Base-by-base conservation (phyloP, 2,113 vertebrate genomes). In the Etheostoma cragini region DNA sequence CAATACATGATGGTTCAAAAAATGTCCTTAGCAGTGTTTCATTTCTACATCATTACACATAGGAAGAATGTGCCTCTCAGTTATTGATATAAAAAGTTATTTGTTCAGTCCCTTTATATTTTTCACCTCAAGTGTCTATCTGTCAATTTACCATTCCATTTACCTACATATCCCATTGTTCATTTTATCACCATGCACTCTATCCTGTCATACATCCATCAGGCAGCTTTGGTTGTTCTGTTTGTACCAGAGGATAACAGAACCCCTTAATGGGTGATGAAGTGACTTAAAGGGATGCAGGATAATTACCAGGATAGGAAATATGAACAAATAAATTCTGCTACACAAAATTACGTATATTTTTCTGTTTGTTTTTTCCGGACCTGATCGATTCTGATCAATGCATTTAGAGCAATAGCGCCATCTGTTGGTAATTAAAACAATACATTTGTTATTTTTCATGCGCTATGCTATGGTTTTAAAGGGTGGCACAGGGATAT, bases 201-300 rank as follows among this genome's bases (percentile, higher is more conserved):
- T 15, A 72, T 70, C 19, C 33, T 22, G 68, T 72, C 67, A 78
- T 74, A 49, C 65, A 50, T 81, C 33, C 63, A 77, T 66, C 73
- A 71, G 63, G 72, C 82, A 72, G 76, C 75, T 80, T 82, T 69
- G 16, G 56, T 58, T 8, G 8, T 60, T 84, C 17, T 79, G 73
- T 85, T 76, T 83, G 85, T 60, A 72, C 60, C 62, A 66, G 52
- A 66, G 74, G 86, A 84, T 89, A 94, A 75, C 35, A 81, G 35
- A 21, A n/a, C n/a, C 15, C 30, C 8, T 57, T 45, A 58, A 8
- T 21, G 3, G 22, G 15, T 24, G 3, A 47, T 30, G 7, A 71
- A 11, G 45, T 2, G 38, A 15, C 8, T 53, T 35, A 21, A 46
- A 4, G 13, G 11, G 26, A 35, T 2, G 5, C 50, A 17, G 2